Percentiles rank a stretch among this genome's conserved stretches.
These are phyloP conservation scores for Scartelaos histophorus DNA, from an alignment of 2,113 vertebrate genomes.

Conservation along the genomic window DNA sequence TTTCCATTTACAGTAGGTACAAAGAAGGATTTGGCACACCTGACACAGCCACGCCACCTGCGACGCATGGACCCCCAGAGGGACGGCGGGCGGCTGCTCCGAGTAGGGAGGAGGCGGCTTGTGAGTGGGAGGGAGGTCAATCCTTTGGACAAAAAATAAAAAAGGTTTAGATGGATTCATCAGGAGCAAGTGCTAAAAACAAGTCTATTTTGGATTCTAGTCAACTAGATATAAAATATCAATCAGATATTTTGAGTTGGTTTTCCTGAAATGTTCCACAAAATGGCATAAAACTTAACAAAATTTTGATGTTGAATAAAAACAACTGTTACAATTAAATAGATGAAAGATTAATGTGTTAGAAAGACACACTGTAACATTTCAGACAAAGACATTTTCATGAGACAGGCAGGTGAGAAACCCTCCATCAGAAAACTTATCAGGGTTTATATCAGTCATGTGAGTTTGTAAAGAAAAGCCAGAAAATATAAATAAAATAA, in stretches of 20 bases:
- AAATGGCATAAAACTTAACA: too few relatives aligned
- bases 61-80: slow-evolving; percentile 69
- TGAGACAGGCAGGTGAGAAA: too few relatives aligned
- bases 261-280: too few relatives aligned
- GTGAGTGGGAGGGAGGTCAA: slow-evolving; percentile 81
- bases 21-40: slow-evolving; percentile 52
- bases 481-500: not conserved
- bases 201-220: not conserved
- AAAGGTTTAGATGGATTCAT: not conserved
- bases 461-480: not conserved
- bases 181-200: not conserved
- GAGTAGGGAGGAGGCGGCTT: slow-evolving; percentile 78
- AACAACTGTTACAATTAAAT: too few relatives aligned
- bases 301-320: too few relatives aligned
- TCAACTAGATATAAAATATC: too few relatives aligned
- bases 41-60: slow-evolving; percentile 76
- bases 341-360: too few relatives aligned
- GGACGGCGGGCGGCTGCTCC: slow-evolving; percentile 65
- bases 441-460: not conserved
- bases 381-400: too few relatives aligned
- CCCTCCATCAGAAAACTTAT: too few relatives aligned
- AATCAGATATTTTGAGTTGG: too few relatives aligned
- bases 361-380: too few relatives aligned
- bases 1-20: slow-evolving; percentile 1
- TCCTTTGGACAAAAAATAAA: slow-evolving; percentile 57